Base-by-base conservation (phyloP, 2,888 invertebrate genomes). In the Aleiodes testaceus region DNA sequence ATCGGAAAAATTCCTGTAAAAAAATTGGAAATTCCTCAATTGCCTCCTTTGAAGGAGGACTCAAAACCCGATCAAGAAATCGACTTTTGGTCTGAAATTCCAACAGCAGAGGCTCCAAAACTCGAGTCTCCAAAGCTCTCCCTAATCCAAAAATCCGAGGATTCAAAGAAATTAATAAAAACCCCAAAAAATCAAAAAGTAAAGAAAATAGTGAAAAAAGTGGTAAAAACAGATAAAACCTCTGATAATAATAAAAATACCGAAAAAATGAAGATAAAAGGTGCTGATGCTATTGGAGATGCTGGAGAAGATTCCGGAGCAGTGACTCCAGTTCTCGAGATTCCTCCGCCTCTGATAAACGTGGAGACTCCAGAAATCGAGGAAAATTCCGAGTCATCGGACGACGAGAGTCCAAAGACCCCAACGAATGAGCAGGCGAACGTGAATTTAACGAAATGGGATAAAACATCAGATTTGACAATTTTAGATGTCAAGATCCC, bases 381-480 rank as follows among this genome's bases (percentile, higher is more conserved):
- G 11, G 69, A 73, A 3, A 73, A 66, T 0, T 66, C 20, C 20
- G 61, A 71, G 6, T 72, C 72, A 14, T 66, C 79, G 0, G 75
- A 78, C 36, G 79, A 78, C 1, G 81, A 81, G 47, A 80, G 77
- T 30, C 80, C 79, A 14, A 75, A 70, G 55, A 87, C 81, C 47
- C 86, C 80, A 53, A 88, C 81, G 53, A 87, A 79, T 74, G 85
- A 82, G 70, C 61, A 70, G 18, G 61, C 74, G 70, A 75, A 3
- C 50, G 1, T 30, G 7, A 82, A 75, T 18, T 82, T 87, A 7
- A 78, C 82, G 14, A 85, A 84, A 66, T 87, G 87, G 85, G 74
- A 74, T 26, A 83, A 84, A 12, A 79, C 77, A 6, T 79, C 80
- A 6, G 85, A 87, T 64, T 74, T 86, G 3, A 77, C 84, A 2